These are phyloP conservation scores for Danaus melanippus DNA, from an alignment of 1,140 invertebrate species.

Conservation along the genomic window DNA sequence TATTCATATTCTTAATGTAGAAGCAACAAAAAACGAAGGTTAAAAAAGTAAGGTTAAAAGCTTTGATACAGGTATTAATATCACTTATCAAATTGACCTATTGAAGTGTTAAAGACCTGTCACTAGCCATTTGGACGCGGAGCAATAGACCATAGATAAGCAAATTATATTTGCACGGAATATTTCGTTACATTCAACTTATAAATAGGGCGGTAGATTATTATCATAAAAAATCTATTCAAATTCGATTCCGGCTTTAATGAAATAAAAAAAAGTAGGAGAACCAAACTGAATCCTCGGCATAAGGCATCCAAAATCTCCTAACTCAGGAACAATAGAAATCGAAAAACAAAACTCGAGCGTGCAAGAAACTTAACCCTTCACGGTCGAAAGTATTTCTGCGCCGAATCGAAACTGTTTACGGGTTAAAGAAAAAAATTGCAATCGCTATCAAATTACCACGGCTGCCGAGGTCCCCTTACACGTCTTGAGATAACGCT, in stretches of 20 bases:
- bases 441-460: slow-evolving; percentile 38
- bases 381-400: slow-evolving; percentile 25
- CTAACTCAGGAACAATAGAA: slow-evolving; percentile 12
- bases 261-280: slow-evolving; percentile 3
- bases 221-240: no score
- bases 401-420: slow-evolving; percentile 45
- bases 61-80: slow-evolving; percentile 6
- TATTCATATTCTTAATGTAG: slow-evolving; percentile 8
- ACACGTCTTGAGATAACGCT: slow-evolving; percentile 36
- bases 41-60: slow-evolving; percentile 18
- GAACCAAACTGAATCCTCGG: not conserved
- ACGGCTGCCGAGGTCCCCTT: slow-evolving; percentile 32
- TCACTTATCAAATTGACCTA: slow-evolving; percentile 12
- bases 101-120: slow-evolving; percentile 14
- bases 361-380: slow-evolving; percentile 46
- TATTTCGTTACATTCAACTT: no score
- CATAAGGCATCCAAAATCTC: not conserved
- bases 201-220: no score
- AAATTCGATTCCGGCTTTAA: no score
- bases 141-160: no score
- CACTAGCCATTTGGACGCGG: not conserved
- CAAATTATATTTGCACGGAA: no score
- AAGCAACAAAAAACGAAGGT: slow-evolving; percentile 5
- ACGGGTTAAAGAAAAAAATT: slow-evolving; percentile 37
- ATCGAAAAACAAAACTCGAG: slow-evolving; percentile 17